Conservation (phyloP, 2,113 vertebrate genomes). For the Podarcis raffonei region DNA sequence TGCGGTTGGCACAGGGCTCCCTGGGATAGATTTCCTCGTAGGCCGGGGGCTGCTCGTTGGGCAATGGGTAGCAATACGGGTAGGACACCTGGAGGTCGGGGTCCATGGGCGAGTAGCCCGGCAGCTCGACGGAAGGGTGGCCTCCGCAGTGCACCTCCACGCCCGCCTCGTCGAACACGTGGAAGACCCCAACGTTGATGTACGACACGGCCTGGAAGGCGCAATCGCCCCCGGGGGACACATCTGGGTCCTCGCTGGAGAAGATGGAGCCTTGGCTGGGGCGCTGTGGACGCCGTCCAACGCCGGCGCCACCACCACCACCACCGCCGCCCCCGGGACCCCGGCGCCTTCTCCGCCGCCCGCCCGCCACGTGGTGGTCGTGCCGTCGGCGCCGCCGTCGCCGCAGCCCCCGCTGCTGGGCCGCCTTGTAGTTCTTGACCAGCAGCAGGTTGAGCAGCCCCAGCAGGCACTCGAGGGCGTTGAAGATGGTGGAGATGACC, state of each 20-base stretch:
- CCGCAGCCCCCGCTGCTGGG: constrained; percentile 82
- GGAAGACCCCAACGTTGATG: constrained; percentile 89
- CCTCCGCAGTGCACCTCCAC: constrained; percentile 89
- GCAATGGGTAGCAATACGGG: constrained; percentile 88
- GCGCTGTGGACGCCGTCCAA: constrained; percentile 71
- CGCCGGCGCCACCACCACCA: constrained; percentile 55
- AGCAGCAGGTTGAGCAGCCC: constrained; percentile 88
- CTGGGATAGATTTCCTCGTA: constrained; percentile 92
- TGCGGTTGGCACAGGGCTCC: constrained; percentile 65
- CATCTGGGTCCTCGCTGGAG: constrained; percentile 85
- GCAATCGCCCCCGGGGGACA: constrained; percentile 75
- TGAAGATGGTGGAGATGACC: constrained; percentile 91
- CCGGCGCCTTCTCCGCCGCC: constrained; percentile 45
- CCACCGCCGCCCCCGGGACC: constrained; percentile 32
- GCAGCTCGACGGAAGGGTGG: constrained; percentile 92
- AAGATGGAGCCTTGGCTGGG: constrained; percentile 82
- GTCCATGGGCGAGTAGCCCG: constrained; percentile 89
- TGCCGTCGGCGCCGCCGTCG: constrained; percentile 66
- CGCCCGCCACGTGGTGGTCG: background rate
- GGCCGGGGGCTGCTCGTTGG: constrained; percentile 85
- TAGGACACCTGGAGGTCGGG: constrained; percentile 88
- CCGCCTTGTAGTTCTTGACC: constrained; percentile 87
- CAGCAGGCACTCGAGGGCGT: constrained; percentile 90
- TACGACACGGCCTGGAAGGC: constrained; percentile 89
- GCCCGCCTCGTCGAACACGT: constrained; percentile 84